Base-by-base conservation (phyloP, 1,140 invertebrate genomes). In the Diachasmimorpha longicaudata region DNA sequence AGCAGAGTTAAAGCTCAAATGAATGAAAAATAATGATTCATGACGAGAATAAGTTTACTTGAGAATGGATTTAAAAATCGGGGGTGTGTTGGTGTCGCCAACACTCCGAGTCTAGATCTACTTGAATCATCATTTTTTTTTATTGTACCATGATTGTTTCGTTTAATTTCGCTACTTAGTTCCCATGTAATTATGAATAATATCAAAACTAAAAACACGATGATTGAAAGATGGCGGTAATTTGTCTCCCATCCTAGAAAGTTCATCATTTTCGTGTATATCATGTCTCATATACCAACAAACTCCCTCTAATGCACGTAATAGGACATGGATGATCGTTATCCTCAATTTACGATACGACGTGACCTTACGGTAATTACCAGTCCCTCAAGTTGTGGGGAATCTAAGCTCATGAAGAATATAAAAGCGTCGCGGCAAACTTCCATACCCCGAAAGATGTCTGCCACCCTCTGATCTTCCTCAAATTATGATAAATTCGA, bases 351-450 rank as follows among this genome's bases (percentile, higher is more conserved):
- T 68, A 68, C 66, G 66, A 39, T 68, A 68, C 66, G 36, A 37
- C 66, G 66, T 68, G 66, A 68, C n/a, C 31, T n/a, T 68, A 9
- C 66, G 66, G 39, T 68, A 68, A 68, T 68, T 39, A 68, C 36
- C 14, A 39, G 31, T 39, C 16, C n/a, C 36, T 16, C 16, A 4
- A 39, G 10, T 16, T 68, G n/a, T 63, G 31, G n/a, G 13, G 66
- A 10, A 31, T 63, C 58, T 14, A 19, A 16, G 4, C n/a, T 68
- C n/a, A 68, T 39, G 66, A 39, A 39, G 36, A 25, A 37, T 68
- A 37, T 68, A 68, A 68, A 36, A 25, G 39, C 66, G n/a, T 68
- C n/a, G 66, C 23, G 16, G 25, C n/a, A 37, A 39, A 68, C 4
- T 68, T 66, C 39, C 36, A 37, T 36, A 39, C 58, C 23, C 19